Conservation (phyloP, 2,888 invertebrate species). For the Pecten maximus region DNA sequence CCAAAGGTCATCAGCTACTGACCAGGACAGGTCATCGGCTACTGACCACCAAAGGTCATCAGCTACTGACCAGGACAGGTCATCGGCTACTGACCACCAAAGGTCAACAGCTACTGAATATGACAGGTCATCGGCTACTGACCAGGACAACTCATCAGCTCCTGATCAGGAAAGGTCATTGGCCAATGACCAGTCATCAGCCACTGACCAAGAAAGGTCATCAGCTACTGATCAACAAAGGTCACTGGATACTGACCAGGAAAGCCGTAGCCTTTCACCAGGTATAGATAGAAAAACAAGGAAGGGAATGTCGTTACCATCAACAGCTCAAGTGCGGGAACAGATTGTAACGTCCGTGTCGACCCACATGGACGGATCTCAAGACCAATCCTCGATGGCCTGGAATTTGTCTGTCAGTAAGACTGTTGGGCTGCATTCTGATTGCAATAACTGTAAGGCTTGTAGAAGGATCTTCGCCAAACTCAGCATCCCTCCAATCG, state of each 20-base stretch:
- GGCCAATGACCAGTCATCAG: too few relatives aligned
- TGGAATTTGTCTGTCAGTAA: background rate
- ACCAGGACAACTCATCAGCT: too few relatives aligned
- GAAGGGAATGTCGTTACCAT: background rate
- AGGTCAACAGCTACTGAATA: too few relatives aligned
- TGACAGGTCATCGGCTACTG: too few relatives aligned
- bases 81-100: too few relatives aligned
- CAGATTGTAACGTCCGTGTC: background rate
- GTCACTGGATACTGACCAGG: background rate
- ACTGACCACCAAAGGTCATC: too few relatives aligned
- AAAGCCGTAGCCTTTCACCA: background rate
- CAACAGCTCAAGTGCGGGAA: background rate
- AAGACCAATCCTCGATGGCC: background rate
- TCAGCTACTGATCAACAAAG: background rate
- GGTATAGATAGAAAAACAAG: background rate
- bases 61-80: too few relatives aligned
- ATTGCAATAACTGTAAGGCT: conserved; percentile 8
- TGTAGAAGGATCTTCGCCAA: conserved; percentile 1
- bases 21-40: too few relatives aligned
- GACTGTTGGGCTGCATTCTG: background rate
- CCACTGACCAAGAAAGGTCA: background rate
- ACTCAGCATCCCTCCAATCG: background rate
- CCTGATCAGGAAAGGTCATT: too few relatives aligned
- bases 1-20: too few relatives aligned
- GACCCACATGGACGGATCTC: background rate